These are phyloP conservation scores for Todiramphus saurophagus DNA, from an alignment of 2,113 vertebrate species.

Conservation along the genomic window DNA sequence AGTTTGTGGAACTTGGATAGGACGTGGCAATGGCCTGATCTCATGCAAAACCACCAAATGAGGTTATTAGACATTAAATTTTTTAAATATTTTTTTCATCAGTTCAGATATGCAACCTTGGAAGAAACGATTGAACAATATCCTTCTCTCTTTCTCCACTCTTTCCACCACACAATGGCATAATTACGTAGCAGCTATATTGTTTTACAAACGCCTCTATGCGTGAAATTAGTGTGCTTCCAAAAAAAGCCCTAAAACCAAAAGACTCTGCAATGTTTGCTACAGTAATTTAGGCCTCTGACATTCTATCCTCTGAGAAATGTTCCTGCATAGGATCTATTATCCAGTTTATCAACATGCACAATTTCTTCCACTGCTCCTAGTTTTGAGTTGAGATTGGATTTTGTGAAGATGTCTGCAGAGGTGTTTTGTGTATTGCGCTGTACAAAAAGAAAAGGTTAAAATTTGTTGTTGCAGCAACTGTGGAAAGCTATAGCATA, in stretches of 20 bases:
- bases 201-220: slow-evolving; percentile 45
- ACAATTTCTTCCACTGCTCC: slow-evolving; percentile 13
- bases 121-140: background rate
- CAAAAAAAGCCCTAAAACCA: background rate
- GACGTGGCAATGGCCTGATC: background rate
- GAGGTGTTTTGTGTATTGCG: background rate
- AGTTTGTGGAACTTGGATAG: background rate
- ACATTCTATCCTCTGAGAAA: slow-evolving; percentile 65
- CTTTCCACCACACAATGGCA: background rate
- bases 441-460: background rate
- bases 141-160: background rate
- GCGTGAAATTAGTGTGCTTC: slow-evolving; percentile 51
- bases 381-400: background rate
- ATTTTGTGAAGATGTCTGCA: slow-evolving; percentile 32
- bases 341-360: slow-evolving; percentile 53
- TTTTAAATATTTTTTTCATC: no score
- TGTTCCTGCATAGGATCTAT: slow-evolving; percentile 38
- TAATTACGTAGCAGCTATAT: slow-evolving; percentile 40
- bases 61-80: background rate
- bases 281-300: slow-evolving; percentile 54
- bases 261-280: slow-evolving; percentile 39
- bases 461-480: slow-evolving; percentile 38
- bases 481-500: slow-evolving; percentile 9
- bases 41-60: background rate
- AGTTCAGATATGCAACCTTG: background rate